Evolutionary conservation across 2,888 invertebrate genomes (phyloP), one percentile per base, ranked within the genome.

Genomic region (Ophion costatus): DNA sequence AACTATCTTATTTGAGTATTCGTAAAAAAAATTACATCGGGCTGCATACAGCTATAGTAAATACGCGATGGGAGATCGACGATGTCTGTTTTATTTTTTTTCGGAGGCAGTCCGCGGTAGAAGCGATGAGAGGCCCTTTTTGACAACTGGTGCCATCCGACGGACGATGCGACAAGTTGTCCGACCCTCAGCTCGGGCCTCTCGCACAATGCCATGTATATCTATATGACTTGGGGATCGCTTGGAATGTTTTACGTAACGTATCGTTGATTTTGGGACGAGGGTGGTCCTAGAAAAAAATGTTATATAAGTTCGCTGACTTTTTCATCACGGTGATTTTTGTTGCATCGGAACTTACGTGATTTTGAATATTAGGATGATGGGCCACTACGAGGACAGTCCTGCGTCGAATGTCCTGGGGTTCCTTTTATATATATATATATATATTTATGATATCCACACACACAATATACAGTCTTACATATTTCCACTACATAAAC

Each of bases 81-180:
- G 45, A 14, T 17, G 11, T 51, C 3, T 51, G 51, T 14, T 17
- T 17, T 24, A 24, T 51, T 51, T 33, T 33, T 56, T 29, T n/a
- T 56, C 17, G 5, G 22, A 33, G 24, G 71, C 76, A 67, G 42
- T 20, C 20, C 14, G 33, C 0, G 38, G 0, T 14, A 17, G 5
- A 56, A 20, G 14, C 51, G 1, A 22, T 38, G 17, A 14, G 17
- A 63, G 69, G 73, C 70, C 64, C 79, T 76, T 75, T 83, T 73
- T 87, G 81, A 66, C 45, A 64, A 86, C 87, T 92, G 90, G 87
- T 87, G 90, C 91, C 91, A 90, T 82, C 91, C 88, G 29, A 67
- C 81, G 89, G 83, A 24, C 75, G 51, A 75, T 77, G 6, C 45
- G 14, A 70, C 80, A 86, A 84, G 80, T 66, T 57, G 22, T 14